phyloP scores from a whole-genome alignment of 2,113 vertebrate species.

The Taxidea taxus region DNA sequence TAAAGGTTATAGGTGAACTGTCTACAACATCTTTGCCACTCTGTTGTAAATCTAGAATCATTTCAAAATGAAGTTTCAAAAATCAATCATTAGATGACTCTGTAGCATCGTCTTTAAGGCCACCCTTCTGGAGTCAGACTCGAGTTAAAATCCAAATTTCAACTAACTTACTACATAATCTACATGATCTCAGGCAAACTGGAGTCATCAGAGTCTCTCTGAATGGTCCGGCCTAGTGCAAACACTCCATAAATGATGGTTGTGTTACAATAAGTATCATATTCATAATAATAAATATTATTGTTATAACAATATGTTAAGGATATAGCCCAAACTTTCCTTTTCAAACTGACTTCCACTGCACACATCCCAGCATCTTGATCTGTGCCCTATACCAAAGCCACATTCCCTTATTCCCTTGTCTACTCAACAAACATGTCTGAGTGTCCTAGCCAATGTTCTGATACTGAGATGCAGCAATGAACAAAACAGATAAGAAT shows the following conservation, averaged over 20 bases:
- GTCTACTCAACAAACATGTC: accelerated
- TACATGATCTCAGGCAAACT: not conserved
- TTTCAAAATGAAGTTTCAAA: not conserved
- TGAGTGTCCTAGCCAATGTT: not conserved
- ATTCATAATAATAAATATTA: not conserved
- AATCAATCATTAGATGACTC: not conserved
- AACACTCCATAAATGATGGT: not conserved
- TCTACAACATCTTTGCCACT: not conserved
- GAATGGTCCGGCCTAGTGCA: not conserved
- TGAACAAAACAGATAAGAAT: not conserved
- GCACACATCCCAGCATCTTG: not conserved
- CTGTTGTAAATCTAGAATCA: not conserved
- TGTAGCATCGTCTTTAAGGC: not conserved
- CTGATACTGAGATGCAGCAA: not conserved
- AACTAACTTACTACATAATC: not conserved
- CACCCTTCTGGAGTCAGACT: not conserved
- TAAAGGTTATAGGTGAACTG: not conserved
- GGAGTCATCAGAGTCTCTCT: not conserved
- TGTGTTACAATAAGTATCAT: not conserved
- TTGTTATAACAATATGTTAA: not conserved
- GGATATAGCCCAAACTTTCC: not conserved
- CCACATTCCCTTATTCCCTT: too few species aligned
- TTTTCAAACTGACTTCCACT: not conserved
- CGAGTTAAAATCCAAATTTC: not conserved
- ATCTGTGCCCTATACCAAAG: not conserved